These are phyloP conservation scores for Nebria ingens DNA, from an alignment of 1,140 invertebrate genomes.

Conservation along the genomic window DNA sequence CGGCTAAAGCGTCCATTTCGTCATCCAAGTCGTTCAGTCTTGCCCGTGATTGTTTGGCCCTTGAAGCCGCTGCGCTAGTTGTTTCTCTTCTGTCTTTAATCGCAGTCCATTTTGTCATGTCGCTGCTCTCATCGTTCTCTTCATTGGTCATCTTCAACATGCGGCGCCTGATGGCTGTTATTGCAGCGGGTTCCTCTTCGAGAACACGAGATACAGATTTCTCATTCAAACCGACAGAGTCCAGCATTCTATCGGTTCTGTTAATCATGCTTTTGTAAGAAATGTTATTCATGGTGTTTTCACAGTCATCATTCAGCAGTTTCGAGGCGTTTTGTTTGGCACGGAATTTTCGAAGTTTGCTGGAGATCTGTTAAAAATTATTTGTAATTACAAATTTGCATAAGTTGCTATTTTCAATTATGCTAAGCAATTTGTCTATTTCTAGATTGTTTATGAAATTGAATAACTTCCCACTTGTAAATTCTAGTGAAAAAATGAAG, in stretches of 20 bases:
- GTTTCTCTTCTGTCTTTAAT: slow-evolving; percentile 31
- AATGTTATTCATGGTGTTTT: slow-evolving; percentile 40
- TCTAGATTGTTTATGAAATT: not conserved
- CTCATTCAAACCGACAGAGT: slow-evolving; percentile 42
- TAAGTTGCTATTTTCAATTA: slow-evolving; percentile 7
- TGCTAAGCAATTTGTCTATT: not conserved
- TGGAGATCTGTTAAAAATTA: slow-evolving; percentile 33
- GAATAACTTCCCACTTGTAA: not conserved
- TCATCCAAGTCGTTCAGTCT: slow-evolving; percentile 48
- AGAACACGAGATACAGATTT: slow-evolving; percentile 27
- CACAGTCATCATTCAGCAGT: slow-evolving; percentile 45
- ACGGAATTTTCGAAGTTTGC: slow-evolving; percentile 38
- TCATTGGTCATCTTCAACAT: slow-evolving; percentile 38
- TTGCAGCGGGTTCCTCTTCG: slow-evolving; percentile 27
- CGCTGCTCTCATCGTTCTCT: slow-evolving; percentile 21
- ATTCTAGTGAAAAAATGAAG: not conserved
- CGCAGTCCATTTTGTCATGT: slow-evolving; percentile 43
- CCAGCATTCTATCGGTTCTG: slow-evolving; percentile 45
- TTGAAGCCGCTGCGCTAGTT: slow-evolving; percentile 22
- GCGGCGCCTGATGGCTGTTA: slow-evolving; percentile 28
- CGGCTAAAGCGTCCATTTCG: slow-evolving; percentile 45
- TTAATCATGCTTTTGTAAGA: slow-evolving; percentile 41
- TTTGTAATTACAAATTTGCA: too few species aligned
- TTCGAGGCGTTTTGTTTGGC: slow-evolving; percentile 41
- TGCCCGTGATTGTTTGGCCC: slow-evolving; percentile 37